phyloP scores from a whole-genome alignment of 2,113 vertebrate species.

The Aramus guarauna region DNA sequence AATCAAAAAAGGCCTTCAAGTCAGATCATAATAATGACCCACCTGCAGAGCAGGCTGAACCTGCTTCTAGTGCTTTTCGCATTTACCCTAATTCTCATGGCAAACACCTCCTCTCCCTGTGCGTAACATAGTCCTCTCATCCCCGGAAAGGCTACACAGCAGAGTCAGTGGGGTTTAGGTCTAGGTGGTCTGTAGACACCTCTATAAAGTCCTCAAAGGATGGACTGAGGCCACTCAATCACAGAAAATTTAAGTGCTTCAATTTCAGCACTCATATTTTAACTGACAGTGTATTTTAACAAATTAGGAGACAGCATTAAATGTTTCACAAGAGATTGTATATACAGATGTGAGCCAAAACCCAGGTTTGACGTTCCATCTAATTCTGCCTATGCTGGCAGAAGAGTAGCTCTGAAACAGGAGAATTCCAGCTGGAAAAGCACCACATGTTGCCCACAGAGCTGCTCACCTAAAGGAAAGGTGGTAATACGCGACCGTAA shows the following conservation, averaged over 20 bases:
- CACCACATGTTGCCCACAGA: not conserved
- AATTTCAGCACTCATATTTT: not conserved
- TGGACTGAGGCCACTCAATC: not conserved
- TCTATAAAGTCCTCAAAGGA: not conserved
- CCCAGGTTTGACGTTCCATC: not conserved
- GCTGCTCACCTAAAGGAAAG: not conserved
- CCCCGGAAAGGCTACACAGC: not conserved
- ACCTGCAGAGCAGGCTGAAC: not conserved
- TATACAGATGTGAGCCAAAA: not conserved
- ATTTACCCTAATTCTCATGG: not conserved
- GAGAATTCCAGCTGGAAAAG: not conserved
- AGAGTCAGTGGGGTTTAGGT: accelerated
- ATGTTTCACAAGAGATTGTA: accelerated
- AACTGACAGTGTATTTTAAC: not conserved
- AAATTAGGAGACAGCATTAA: not conserved
- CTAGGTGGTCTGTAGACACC: not conserved
- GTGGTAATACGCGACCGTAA: not conserved
- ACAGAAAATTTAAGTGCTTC: accelerated
- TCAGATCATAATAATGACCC: not conserved
- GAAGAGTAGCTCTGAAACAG: not conserved
- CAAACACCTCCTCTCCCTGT: not conserved
- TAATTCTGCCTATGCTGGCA: not conserved
- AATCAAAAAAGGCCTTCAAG: not conserved
- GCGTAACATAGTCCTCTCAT: accelerated
- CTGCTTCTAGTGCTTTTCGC: no score